Conservation (phyloP, 2,113 vertebrate species). For the human region GRCh38 chr2:170709001-170709500, state of each 20-base stretch:
- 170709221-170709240: neutral
- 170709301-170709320: neutral
- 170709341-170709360: neutral
- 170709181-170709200: neutral
- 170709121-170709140: neutral
- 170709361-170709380: neutral
- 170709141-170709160: neutral
- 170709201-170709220: neutral
- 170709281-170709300: constrained; percentile 3
- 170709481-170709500: neutral
- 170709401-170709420: neutral
- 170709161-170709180: neutral
- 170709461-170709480: neutral
- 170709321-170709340: neutral
- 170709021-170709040: neutral
- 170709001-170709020: neutral
- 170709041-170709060: neutral
- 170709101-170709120: neutral
- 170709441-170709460: neutral
- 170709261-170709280: neutral
- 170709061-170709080: neutral
- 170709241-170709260: neutral
- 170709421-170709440: neutral
- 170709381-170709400: neutral
- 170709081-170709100: neutral